Base-by-base conservation (phyloP, 2,888 invertebrate species). In the Globia sparganii region DNA sequence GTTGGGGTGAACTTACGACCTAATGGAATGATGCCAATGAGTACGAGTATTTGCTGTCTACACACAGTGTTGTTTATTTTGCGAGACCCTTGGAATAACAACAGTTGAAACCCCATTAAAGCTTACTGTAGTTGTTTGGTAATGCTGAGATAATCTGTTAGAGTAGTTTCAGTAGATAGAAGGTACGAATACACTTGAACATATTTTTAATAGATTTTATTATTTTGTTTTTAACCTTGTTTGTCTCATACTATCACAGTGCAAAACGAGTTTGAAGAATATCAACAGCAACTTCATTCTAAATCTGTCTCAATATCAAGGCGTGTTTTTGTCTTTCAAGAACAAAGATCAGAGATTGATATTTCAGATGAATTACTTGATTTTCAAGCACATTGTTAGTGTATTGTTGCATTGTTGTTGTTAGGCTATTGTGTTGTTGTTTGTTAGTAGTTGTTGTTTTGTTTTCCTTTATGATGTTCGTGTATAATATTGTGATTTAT, bases 1-100 rank as follows among this genome's bases (percentile, higher is more conserved):
- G 62, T 53, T 37, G 77, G 83, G 83, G 86, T 78, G 83, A 78
- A 84, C 83, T 82, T 84, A 84, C 83, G 86, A 84, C 83, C 86
- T 75, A 70, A 84, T 86, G 86, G 86, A 84, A 82, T 43, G 83
- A 67, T 82, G 83, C 83, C 83, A 84, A 84, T 84, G 86, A 86
- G 78, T 72, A 69, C 72, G 69, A 84, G 78, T 84, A 82, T 86
- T 84, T 86, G 83, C 66, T 72, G 83, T 77, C 73, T 81, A 83
- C 72, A 83, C 86, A 86, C 79, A 78, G 62, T 70, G 86, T 76
- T 86, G 84, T 84, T 84, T 84, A 86, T 84, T 83, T 74, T 83
- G 83, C 56, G 53, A 84, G 83, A 69, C 83, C 86, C 79, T 72
- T 71, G 53, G 68, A 78, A 78, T 72, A 86, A 83, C 83, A 84